Conservation (phyloP, 2,113 vertebrate species). For the Grammomys surdaster region DNA sequence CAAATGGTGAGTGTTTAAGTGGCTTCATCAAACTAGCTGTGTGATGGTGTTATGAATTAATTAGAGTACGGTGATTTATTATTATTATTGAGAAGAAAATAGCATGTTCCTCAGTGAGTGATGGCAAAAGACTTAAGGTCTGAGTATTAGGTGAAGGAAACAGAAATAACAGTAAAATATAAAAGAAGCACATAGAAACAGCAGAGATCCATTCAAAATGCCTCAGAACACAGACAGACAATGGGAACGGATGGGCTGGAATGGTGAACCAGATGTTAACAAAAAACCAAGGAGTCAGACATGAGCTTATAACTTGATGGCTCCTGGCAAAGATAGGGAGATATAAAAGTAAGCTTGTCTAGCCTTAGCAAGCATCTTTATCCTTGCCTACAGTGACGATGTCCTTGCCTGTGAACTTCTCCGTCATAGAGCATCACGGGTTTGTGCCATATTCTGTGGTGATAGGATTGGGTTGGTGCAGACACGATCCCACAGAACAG, state of each 20-base stretch:
- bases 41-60: not conserved
- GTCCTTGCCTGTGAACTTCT: constrained; percentile 19
- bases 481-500: not conserved
- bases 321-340: not conserved
- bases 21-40: not conserved
- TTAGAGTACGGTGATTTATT: not conserved
- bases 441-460: not conserved
- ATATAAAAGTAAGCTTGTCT: not conserved
- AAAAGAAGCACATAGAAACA: constrained; percentile 16
- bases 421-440: not conserved
- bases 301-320: not conserved
- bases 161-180: not conserved
- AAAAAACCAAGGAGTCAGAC: constrained; percentile 40
- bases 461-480: not conserved
- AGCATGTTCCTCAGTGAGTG: not conserved
- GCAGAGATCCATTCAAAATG: not conserved
- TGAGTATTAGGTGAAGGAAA: not conserved
- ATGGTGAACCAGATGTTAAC: constrained; percentile 49
- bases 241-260: not conserved
- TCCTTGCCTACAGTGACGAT: constrained; percentile 13
- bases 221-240: constrained; percentile 30
- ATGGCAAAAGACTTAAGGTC: constrained; percentile 15
- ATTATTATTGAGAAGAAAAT: not conserved
- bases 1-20: not conserved
- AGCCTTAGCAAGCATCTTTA: constrained; percentile 2